Evolutionary conservation across 1,140 invertebrate species (phyloP), one percentile per base, ranked within the genome.

Genomic region (Dolichoris vasculosae): DNA sequence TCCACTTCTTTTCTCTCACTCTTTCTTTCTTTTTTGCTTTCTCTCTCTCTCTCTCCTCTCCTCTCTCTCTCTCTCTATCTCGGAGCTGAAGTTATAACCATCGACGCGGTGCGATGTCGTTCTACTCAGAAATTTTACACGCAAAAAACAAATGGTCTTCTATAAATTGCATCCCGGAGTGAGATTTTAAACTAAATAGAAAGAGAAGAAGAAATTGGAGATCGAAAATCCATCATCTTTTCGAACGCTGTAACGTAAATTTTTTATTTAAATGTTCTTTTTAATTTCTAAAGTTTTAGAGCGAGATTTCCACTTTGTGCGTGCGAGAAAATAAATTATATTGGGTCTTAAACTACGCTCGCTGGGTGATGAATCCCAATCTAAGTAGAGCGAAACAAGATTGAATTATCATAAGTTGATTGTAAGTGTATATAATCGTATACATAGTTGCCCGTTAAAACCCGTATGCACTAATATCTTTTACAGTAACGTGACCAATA

Each of bases 51-150:
- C 26, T 17, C 48, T 51, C 48, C 17, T 17, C 17, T 17, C 17
- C 48, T 51, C 48, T 64, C 26, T 71, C 38, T 30, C 35, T 71
- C 38, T 8, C 69, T 73, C 23, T 26, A 43, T 73, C 4, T 15
- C 23, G 1, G 23, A 73, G 38, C 11, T 17, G 8, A 73, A 7
- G 4, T 3, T 40, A 71, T 38, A 71, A 23, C 69, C 23, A 73
- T 43, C 69, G 69, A 40, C 38, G 4, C 38, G 38, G 69, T 38
- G 38, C 26, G 69, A 73, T 73, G 20, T 73, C 40, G 69, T 73
- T 73, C 40, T n/a, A 73, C 20, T 43, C 26, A 73, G 11, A 73
- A 43, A 73, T 73, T 43, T 73, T 73, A 23, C 69, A n/a, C n/a
- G 26, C 38, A 40, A 73, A 43, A 73, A 73, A 73, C 38, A 73